Evolutionary conservation across 2,113 vertebrate genomes (phyloP).

Genomic region (Malurus elegans): DNA sequence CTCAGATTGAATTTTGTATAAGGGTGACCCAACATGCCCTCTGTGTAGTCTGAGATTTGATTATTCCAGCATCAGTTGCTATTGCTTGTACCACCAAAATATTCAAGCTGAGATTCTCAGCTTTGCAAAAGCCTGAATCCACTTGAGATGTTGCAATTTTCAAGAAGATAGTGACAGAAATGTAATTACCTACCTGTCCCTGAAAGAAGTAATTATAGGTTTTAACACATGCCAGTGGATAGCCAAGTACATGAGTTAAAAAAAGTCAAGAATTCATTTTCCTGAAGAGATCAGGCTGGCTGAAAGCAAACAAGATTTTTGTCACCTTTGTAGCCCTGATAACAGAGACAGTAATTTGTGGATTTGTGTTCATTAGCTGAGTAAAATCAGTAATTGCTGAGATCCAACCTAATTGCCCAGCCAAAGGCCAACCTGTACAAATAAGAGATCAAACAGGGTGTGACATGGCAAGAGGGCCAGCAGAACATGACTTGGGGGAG

Average conservation of each 20-base stretch:
- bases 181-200: neutral
- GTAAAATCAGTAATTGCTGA: neutral
- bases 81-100: neutral
- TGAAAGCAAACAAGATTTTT: conserved; percentile 16
- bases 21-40: neutral
- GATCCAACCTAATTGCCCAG: neutral
- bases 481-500: neutral
- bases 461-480: neutral
- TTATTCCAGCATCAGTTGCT: neutral
- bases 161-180: neutral
- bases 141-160: neutral
- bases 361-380: neutral
- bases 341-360: neutral
- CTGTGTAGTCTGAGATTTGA: neutral
- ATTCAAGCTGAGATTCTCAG: neutral
- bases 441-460: neutral
- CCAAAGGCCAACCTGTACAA: neutral
- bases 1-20: neutral
- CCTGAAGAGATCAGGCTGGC: neutral
- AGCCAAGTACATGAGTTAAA: neutral
- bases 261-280: conserved; percentile 14
- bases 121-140: neutral
- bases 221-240: neutral
- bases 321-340: neutral
- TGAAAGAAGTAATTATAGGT: neutral